Evolutionary conservation across 2,113 vertebrate genomes (phyloP), one percentile per base, ranked within the genome.

Genomic region (Climacteris rufus): DNA sequence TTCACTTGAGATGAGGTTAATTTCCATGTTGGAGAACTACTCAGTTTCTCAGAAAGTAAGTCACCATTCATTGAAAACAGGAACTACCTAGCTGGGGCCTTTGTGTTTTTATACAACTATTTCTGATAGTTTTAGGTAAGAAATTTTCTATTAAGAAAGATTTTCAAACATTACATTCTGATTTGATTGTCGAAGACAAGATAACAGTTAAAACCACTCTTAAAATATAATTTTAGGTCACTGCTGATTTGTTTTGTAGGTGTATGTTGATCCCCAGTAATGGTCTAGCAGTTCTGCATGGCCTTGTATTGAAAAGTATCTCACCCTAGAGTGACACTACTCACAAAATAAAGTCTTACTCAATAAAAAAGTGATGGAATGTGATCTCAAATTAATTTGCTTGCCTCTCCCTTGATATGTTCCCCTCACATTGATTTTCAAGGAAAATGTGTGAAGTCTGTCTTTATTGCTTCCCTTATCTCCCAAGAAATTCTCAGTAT

Each of bases 301-400:
- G 4, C 77, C 22, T 16, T 80, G 2, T 56, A 21, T 28, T 60
- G 63, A 77, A 60, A 83, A 61, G 17, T 57, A 75, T 30, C 60
- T 89, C 23, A 35, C 15, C 31, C 24, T 68, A n/a, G 28, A 54
- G 49, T 79, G 74, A 68, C 15, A 22, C 3, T 82, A 65, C 61
- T 85, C 47, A 61, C 30, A 47, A 31, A 87, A n/a, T 74, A 35
- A 87, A 85, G 70, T 69, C 39, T 15, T 50, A 40, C 37, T 47
- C 42, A 57, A 3, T 80, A 37, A 87, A 47, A 71, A 80, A 80
- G 23, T 66, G 39, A 15, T 9, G 14, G 45, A 78, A 80, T 72
- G 27, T 80, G 63, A 28, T n/a, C 35, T 80, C 70, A 53, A 76
- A 80, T 82, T 83, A 54, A 75, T 90, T 90, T 89, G 8, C 13